These are phyloP conservation scores for Fukomys damarensis DNA, from an alignment of 2,113 vertebrate genomes.

Conservation along the genomic window DNA sequence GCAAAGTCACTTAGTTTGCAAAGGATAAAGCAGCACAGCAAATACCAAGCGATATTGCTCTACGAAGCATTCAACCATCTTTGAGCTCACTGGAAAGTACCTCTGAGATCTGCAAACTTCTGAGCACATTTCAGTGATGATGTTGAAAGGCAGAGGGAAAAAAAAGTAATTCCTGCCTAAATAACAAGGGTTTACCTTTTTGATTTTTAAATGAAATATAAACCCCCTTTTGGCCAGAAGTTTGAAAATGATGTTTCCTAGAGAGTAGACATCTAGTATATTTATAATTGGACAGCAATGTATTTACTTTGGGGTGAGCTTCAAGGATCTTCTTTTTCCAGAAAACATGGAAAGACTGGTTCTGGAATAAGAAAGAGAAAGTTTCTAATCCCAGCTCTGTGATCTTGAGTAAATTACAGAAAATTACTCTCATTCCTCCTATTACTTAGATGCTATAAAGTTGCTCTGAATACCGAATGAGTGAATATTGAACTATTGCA, in stretches of 20 bases:
- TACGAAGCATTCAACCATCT: not conserved
- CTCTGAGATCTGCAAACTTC: not conserved
- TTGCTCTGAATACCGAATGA: not conserved
- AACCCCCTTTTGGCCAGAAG: not conserved
- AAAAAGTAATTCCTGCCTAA: not conserved
- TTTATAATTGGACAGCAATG: not conserved
- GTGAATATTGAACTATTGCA: not conserved
- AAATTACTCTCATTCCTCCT: not conserved
- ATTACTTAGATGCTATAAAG: not conserved
- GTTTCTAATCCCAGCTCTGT: not conserved
- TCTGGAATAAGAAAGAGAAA: not conserved
- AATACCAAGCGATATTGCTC: not conserved
- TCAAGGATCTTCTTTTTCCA: not conserved
- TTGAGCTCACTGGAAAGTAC: not conserved
- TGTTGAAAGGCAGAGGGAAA: not conserved
- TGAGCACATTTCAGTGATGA: fast-evolving
- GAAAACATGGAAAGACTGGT: not conserved
- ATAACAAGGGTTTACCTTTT: not conserved
- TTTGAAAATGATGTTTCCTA: not conserved
- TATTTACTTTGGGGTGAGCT: not conserved
- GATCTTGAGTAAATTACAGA: not conserved
- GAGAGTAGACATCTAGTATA: not conserved
- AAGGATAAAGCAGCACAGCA: not conserved
- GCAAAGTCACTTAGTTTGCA: not conserved
- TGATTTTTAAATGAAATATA: constrained; percentile 18